phyloP scores from a whole-genome alignment of 2,888 invertebrate genomes.

The Luperina testacea region DNA sequence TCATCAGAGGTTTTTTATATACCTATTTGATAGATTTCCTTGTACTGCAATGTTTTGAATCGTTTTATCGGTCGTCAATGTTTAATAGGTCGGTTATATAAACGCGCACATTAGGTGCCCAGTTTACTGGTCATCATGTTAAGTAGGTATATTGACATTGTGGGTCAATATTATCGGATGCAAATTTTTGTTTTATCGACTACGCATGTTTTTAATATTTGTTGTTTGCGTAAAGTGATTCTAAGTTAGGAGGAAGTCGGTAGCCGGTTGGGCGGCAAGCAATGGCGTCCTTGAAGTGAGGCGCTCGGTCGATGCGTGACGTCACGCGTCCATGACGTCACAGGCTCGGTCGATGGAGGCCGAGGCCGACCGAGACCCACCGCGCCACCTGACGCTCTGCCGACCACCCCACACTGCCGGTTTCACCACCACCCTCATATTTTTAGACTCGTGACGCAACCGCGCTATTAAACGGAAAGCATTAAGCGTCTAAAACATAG shows the following conservation, averaged over 20 bases:
- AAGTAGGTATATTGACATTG: constrained; percentile 49
- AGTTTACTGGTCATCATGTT: constrained; percentile 21
- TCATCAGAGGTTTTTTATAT: constrained; percentile 13
- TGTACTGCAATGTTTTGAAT: constrained; percentile 6
- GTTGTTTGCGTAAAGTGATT: constrained; percentile 69
- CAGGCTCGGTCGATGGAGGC: constrained; percentile 81
- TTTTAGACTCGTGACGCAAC: constrained; percentile 87
- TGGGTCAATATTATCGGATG: constrained; percentile 58
- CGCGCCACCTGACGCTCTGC: constrained; percentile 71
- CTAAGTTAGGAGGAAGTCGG: constrained; percentile 78
- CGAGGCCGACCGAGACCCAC: constrained; percentile 76
- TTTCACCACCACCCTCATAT: constrained; percentile 81
- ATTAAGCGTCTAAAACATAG: constrained; percentile 70
- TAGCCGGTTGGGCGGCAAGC: constrained; percentile 76
- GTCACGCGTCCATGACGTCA: constrained; percentile 85
- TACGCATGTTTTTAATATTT: constrained; percentile 54
- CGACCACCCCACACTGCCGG: constrained; percentile 75
- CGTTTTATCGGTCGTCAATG: constrained; percentile 1
- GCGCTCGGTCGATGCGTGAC: constrained; percentile 87
- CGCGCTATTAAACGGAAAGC: constrained; percentile 76
- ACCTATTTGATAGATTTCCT: constrained; percentile 8
- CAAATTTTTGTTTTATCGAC: constrained; percentile 45
- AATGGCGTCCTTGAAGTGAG: constrained; percentile 87
- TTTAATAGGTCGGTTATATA: constrained; percentile 18
- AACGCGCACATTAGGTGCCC: constrained; percentile 2